These are phyloP conservation scores for Coturnix japonica DNA, from an alignment of 2,113 vertebrate genomes.

Conservation along the genomic window DNA sequence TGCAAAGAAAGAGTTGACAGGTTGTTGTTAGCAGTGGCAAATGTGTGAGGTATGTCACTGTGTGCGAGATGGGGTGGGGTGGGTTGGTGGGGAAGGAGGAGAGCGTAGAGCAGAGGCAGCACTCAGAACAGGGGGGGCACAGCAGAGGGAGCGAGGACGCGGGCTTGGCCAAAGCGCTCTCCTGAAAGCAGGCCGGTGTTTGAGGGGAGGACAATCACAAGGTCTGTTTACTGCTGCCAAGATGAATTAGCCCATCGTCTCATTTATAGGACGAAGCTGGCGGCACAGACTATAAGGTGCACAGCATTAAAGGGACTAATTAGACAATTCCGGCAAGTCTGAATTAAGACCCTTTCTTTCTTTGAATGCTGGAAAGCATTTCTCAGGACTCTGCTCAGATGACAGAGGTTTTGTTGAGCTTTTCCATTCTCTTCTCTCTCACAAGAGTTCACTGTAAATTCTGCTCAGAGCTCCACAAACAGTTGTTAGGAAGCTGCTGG, in stretches of 20 bases:
- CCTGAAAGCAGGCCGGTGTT: slow-evolving; percentile 57
- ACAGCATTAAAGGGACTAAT: slow-evolving; percentile 60
- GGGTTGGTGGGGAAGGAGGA: slow-evolving; percentile 10
- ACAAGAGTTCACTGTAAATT: slow-evolving; percentile 29
- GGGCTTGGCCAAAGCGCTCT: slow-evolving; percentile 11
- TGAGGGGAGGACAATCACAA: slow-evolving; percentile 59
- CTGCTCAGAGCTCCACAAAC: slow-evolving; percentile 19
- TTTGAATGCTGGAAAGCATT: slow-evolving; percentile 50
- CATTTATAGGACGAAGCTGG: slow-evolving; percentile 56
- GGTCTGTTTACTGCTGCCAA: slow-evolving; percentile 61
- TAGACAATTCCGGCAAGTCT: slow-evolving; percentile 64
- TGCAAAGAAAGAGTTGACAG: slow-evolving; percentile 82
- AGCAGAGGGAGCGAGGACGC: background rate
- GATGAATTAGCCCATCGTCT: slow-evolving; percentile 68
- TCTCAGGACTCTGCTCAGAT: slow-evolving; percentile 45
- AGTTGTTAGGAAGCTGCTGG: slow-evolving; percentile 63
- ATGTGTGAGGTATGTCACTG: slow-evolving; percentile 82
- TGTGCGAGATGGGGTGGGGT: slow-evolving; percentile 29
- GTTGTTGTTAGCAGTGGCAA: slow-evolving; percentile 85
- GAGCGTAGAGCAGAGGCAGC: slow-evolving; percentile 66
- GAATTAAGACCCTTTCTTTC: slow-evolving; percentile 60
- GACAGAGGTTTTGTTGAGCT: slow-evolving; percentile 33
- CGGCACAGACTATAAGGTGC: slow-evolving; percentile 56
- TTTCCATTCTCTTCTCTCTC: slow-evolving; percentile 21
- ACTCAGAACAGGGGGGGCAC: background rate